Conservation (phyloP, 1,140 invertebrate species). For the Zaprionus davidi region DNA sequence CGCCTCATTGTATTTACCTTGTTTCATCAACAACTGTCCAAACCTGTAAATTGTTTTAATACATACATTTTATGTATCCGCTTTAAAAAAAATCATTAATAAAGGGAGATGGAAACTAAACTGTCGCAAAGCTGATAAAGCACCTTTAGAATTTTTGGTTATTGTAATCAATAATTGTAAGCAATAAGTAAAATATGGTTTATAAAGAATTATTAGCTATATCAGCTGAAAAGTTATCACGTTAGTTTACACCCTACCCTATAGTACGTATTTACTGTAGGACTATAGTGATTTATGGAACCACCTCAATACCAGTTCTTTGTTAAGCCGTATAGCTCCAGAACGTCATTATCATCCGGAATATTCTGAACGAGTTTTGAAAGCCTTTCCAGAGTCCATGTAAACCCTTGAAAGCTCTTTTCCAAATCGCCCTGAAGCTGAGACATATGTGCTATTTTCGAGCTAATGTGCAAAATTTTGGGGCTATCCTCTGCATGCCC, state of each 20-base stretch:
- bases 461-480: constrained; percentile 86
- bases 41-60: constrained; percentile 89
- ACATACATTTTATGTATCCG: neutral
- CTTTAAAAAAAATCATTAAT: neutral
- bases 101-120: neutral
- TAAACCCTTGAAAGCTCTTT: constrained; percentile 89
- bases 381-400: constrained; percentile 89
- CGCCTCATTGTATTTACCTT: constrained; percentile 88
- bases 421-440: constrained; percentile 86
- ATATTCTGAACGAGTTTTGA: constrained; percentile 82
- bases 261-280: constrained; percentile 21
- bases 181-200: neutral
- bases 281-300: constrained; percentile 36
- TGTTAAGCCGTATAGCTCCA: constrained; percentile 85
- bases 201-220: neutral
- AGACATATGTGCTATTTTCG: constrained; percentile 88
- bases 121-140: neutral
- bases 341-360: constrained; percentile 68
- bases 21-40: constrained; percentile 89
- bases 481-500: constrained; percentile 90
- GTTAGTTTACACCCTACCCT: neutral
- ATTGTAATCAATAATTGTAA: neutral
- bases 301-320: constrained; percentile 88
- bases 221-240: neutral
- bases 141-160: too few relatives aligned